These are phyloP conservation scores for Gavialis gangeticus DNA, from an alignment of 2,113 vertebrate species.

Conservation along the genomic window DNA sequence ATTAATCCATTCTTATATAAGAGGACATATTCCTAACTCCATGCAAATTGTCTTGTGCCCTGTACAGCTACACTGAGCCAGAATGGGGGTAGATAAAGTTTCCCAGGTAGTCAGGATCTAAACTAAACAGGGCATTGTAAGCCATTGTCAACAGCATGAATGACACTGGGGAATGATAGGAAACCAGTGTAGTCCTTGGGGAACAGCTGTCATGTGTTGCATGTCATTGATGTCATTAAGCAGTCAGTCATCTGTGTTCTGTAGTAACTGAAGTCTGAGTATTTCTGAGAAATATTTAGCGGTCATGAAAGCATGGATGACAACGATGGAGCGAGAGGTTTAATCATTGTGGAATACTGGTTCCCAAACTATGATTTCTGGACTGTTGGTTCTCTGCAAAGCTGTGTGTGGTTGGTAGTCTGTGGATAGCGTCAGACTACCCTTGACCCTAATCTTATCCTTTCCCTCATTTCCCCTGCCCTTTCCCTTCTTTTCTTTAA, in stretches of 20 bases:
- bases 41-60: background rate
- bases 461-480: no score
- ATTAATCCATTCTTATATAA: background rate
- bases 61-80: background rate
- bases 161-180: fast-evolving
- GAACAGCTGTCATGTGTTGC: fast-evolving
- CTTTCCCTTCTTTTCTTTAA: no score
- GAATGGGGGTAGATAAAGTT: background rate
- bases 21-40: background rate
- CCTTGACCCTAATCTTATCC: no score
- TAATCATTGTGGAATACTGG: no score
- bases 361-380: no score
- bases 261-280: background rate
- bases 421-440: no score
- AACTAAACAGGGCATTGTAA: background rate
- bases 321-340: background rate
- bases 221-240: background rate
- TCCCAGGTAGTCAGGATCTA: background rate
- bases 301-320: fast-evolving
- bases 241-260: background rate
- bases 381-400: no score
- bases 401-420: no score
- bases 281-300: background rate
- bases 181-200: background rate
- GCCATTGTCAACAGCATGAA: background rate